Evolutionary conservation across 2,888 invertebrate species (phyloP), one percentile per base, ranked within the genome.

Genomic region (Archaeoteleia sp.): DNA sequence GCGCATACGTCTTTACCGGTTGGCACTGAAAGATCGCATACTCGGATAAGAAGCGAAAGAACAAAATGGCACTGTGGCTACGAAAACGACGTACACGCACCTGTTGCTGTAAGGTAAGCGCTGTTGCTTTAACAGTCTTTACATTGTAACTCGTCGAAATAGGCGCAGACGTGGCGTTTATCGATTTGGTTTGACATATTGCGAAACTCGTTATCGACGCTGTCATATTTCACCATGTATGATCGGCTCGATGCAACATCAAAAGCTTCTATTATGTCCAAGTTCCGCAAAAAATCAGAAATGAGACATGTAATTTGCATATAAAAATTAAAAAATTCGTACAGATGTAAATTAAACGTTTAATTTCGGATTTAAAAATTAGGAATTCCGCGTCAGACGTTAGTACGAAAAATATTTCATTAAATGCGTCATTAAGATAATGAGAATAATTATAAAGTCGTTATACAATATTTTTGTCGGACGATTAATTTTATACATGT

Each of bases 71-170:
- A 45, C 12, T 39, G 54, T 49, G 12, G 35, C 39, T 58, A 68
- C 39, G 58, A 58, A 55, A 61, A 45, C 60, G 55, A 61, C 67
- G 51, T 67, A 42, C 51, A 43, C 57, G 58, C 62, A 67, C 68
- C 62, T 68, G 68, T 68, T 68, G 68, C 67, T 68, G 35, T 53
- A 54, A 62, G 62, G 53, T 58, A 55, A 60, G 60, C 58, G 49
- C 43, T 49, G 57, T 68, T 62, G 58, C 58, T 54, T 63, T 49
- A 68, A 53, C 58, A 54, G 58, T 58, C 57, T 62, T 60, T 62
- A 60, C 63, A 63, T 51, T 45, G 55, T 54, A 55, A 51, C 60
- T 45, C 20, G 60, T 40, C 30, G 40, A 55, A 67, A 61, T 61
- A 37, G 37, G 14, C 27, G 14, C 29, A 14, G 12, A 46, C 45